These are phyloP conservation scores for Ladona fulva DNA, from an alignment of 1,140 invertebrate genomes.

Conservation along the genomic window DNA sequence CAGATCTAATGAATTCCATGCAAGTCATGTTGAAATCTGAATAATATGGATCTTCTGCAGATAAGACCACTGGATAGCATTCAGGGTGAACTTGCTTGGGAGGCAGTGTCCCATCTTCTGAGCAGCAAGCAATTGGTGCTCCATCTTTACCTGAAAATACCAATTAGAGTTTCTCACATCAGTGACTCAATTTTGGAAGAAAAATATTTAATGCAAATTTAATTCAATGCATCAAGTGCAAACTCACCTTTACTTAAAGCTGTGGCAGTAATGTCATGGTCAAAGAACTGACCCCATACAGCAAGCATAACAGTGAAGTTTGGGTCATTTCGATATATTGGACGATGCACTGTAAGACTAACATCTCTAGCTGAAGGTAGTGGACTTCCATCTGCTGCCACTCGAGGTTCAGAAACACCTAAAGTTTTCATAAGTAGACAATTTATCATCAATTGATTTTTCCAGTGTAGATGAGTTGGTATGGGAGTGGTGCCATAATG, in stretches of 20 bases:
- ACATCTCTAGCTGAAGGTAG: slow-evolving; percentile 65
- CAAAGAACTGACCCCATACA: slow-evolving; percentile 91
- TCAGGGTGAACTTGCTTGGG: slow-evolving; percentile 53
- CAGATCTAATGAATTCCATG: slow-evolving; percentile 76
- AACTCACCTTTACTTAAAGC: slow-evolving; percentile 55
- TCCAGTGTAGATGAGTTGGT: no score
- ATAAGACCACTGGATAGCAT: slow-evolving; percentile 66
- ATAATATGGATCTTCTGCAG: slow-evolving; percentile 57
- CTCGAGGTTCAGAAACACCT: slow-evolving; percentile 59
- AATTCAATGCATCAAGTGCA: not conserved
- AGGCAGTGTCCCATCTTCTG: slow-evolving; percentile 27
- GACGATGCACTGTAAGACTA: slow-evolving; percentile 60
- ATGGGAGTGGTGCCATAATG: no score
- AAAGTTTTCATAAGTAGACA: slow-evolving; percentile 18
- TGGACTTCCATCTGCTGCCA: slow-evolving; percentile 39
- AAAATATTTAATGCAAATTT: not conserved
- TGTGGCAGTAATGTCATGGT: slow-evolving; percentile 87
- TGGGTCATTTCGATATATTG: slow-evolving; percentile 57
- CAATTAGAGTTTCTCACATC: slow-evolving; percentile 20
- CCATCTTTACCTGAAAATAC: slow-evolving; percentile 45
- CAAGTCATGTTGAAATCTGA: slow-evolving; percentile 54
- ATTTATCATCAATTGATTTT: no score
- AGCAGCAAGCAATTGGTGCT: slow-evolving; percentile 54
- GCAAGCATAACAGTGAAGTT: slow-evolving; percentile 71
- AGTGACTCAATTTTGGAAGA: no score